A percentile compares a stretch with the other conserved stretches of the same genome.
Evolutionary conservation across 2,888 invertebrate genomes (phyloP).

Genomic region (Plebejus anna): DNA sequence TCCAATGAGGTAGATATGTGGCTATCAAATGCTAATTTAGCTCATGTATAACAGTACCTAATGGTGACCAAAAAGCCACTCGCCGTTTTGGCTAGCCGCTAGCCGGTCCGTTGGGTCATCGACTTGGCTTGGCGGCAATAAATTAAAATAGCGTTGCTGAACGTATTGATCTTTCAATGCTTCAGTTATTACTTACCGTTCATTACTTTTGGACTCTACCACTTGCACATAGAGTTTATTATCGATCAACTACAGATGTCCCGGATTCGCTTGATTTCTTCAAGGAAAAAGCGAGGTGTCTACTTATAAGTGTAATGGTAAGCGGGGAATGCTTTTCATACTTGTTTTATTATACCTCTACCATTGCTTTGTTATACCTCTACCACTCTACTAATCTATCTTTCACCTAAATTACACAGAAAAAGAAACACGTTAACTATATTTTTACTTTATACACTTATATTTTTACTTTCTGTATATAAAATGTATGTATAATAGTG

Average conservation of each 20-base stretch:
- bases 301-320: slow-evolving; percentile 13
- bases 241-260: slow-evolving; percentile 44
- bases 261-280: slow-evolving; percentile 64
- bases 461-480: background rate
- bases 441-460: background rate
- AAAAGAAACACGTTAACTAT: background rate
- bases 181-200: slow-evolving; percentile 28
- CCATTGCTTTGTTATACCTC: background rate
- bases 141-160: slow-evolving; percentile 58
- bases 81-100: slow-evolving; percentile 33
- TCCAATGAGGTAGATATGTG: slow-evolving; percentile 11
- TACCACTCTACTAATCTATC: background rate
- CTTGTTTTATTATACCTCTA: background rate
- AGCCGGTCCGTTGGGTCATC: slow-evolving; percentile 45
- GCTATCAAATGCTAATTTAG: slow-evolving; percentile 38
- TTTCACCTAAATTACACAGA: background rate
- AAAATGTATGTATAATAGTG: background rate
- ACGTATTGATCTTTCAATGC: slow-evolving; percentile 53
- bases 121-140: slow-evolving; percentile 47
- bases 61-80: slow-evolving; percentile 48
- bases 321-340: slow-evolving; percentile 27
- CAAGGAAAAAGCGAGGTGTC: slow-evolving; percentile 45
- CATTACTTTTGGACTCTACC: slow-evolving; percentile 42
- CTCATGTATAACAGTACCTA: slow-evolving; percentile 47
- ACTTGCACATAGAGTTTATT: slow-evolving; percentile 43